Evolutionary conservation across 2,113 vertebrate species (phyloP).

Genomic region (Sebastes schlegelii): DNA sequence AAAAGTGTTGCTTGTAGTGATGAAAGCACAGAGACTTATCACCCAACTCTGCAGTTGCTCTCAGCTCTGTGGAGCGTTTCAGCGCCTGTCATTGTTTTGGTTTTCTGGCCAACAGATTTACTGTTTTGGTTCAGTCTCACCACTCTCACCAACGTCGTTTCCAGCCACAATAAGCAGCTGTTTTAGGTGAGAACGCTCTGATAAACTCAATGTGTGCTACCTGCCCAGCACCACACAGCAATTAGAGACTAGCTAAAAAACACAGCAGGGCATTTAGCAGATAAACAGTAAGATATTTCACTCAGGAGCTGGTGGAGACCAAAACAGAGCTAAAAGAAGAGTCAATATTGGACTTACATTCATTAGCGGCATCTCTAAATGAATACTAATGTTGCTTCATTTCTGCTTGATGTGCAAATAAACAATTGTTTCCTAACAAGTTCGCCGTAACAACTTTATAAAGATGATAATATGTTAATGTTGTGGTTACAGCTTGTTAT

Average conservation of each 20-base stretch:
- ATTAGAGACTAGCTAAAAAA: not conserved
- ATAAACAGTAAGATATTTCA: constrained; percentile 20
- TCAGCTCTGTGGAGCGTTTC: constrained; percentile 2
- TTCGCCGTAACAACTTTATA: not conserved
- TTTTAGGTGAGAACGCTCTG: constrained; percentile 15
- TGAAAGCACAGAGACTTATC: constrained; percentile 4
- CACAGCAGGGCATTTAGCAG: not conserved
- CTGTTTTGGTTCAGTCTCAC: constrained; percentile 9
- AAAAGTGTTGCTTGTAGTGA: constrained; percentile 12
- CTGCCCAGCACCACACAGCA: not conserved
- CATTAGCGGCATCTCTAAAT: constrained; percentile 20
- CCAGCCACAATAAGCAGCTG: constrained; percentile 21
- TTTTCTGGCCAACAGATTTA: not conserved
- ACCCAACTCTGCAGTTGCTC: constrained; percentile 9
- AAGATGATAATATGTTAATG: constrained; percentile 14
- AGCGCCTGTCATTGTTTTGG: not conserved
- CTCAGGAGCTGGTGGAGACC: constrained; percentile 7
- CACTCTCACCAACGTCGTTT: constrained; percentile 19
- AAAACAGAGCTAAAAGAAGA: constrained; percentile 30
- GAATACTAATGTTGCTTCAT: not conserved
- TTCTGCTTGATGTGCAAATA: constrained; percentile 16
- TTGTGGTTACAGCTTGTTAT: constrained; percentile 13
- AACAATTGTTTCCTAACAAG: not conserved
- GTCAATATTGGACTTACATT: not conserved
- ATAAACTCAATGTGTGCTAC: constrained; percentile 24